Conservation (phyloP, 2,113 vertebrate genomes). For the Formicarius rufipectus region DNA sequence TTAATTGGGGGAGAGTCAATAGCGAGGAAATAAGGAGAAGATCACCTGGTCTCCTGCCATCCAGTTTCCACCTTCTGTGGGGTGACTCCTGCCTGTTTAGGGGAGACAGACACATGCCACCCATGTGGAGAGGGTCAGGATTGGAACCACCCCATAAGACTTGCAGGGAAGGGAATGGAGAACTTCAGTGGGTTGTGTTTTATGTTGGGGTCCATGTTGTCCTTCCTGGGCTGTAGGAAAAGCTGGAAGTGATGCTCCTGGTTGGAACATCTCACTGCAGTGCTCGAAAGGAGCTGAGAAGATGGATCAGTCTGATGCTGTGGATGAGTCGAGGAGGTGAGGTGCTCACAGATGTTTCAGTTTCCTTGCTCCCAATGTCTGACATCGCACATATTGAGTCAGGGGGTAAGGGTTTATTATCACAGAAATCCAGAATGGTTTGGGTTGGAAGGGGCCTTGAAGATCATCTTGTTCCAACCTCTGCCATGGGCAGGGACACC, state of each 20-base stretch:
- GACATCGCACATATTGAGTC: background rate
- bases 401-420: background rate
- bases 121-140: background rate
- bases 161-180: background rate
- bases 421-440: background rate
- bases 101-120: background rate
- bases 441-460: background rate
- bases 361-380: background rate
- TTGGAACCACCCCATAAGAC: background rate
- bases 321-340: background rate
- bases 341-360: background rate
- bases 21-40: background rate
- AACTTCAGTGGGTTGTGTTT: background rate
- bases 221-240: background rate
- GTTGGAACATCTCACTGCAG: background rate
- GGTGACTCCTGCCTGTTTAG: background rate
- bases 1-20: conserved; percentile 12
- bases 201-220: background rate
- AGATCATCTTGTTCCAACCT: background rate
- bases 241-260: background rate
- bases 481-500: background rate
- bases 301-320: background rate
- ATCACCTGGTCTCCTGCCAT: background rate
- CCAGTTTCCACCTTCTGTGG: background rate
- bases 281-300: background rate